Percentiles rank a stretch among this genome's conserved stretches.
Evolutionary conservation across 2,113 vertebrate species (phyloP).

Genomic region (Bungarus multicinctus): DNA sequence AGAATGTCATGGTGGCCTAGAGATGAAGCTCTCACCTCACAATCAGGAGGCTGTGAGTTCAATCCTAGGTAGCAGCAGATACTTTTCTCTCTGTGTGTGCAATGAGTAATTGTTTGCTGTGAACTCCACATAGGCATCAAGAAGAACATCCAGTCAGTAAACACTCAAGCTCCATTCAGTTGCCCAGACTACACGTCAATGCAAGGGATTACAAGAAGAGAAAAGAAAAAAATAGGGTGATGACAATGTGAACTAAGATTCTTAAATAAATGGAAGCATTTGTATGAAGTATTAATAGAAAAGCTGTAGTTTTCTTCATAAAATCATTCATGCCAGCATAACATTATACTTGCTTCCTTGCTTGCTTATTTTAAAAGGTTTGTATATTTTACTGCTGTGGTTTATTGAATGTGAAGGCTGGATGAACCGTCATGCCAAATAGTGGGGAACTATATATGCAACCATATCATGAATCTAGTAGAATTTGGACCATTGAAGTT

Average conservation of each 20-base stretch:
- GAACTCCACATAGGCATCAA: neutral
- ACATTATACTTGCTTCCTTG: neutral
- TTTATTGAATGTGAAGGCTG: neutral
- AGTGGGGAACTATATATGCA: neutral
- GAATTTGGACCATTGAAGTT: neutral
- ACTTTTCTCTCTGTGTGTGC: neutral
- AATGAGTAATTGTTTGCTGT: neutral
- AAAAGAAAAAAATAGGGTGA: neutral
- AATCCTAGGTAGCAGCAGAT: neutral
- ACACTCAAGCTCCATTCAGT: neutral
- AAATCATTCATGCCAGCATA: neutral
- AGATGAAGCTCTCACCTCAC: neutral
- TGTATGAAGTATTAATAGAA: neutral
- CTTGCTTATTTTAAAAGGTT: neutral
- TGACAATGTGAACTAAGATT: neutral
- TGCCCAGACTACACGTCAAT: neutral
- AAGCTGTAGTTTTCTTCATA: neutral
- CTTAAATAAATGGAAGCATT: neutral
- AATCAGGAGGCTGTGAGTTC: neutral
- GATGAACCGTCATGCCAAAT: neutral
- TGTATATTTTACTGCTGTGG: neutral
- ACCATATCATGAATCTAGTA: neutral
- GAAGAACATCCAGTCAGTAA: neutral
- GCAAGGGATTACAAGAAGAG: neutral
- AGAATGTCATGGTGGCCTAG: neutral